A percentile compares a stretch with the other conserved stretches of the same genome.
phyloP scores from a whole-genome alignment of 2,888 invertebrate genomes.

The Luperina testacea region DNA sequence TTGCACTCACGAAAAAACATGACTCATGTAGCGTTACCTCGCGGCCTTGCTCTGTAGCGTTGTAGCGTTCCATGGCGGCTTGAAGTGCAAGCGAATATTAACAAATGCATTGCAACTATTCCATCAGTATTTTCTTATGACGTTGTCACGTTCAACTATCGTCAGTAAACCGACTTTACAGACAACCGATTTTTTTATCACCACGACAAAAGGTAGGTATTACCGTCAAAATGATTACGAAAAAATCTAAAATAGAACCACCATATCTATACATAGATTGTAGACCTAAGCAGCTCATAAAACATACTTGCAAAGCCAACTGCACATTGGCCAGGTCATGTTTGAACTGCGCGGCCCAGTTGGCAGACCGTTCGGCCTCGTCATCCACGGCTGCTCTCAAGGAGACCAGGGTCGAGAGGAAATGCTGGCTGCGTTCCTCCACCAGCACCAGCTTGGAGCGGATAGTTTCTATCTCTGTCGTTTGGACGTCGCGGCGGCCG shows the following conservation, averaged over 20 bases:
- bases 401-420: conserved; percentile 84
- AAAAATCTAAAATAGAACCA: neutral
- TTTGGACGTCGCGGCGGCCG: conserved; percentile 80
- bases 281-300: neutral
- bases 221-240: neutral
- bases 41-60: no score
- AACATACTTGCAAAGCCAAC: conserved; percentile 83
- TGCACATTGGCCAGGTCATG: conserved; percentile 88
- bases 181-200: no score
- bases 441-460: conserved; percentile 84
- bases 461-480: conserved; percentile 83
- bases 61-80: no score
- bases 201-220: no score
- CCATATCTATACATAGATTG: neutral
- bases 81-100: no score
- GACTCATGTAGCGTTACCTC: no score
- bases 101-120: no score
- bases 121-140: no score
- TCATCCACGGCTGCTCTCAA: conserved; percentile 87
- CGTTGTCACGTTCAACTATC: no score
- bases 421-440: conserved; percentile 85
- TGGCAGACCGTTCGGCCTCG: conserved; percentile 85
- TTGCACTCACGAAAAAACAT: no score
- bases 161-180: no score
- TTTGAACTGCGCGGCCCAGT: conserved; percentile 89